phyloP scores from a whole-genome alignment of 2,888 invertebrate species.

The Xestia sexstrigata region DNA sequence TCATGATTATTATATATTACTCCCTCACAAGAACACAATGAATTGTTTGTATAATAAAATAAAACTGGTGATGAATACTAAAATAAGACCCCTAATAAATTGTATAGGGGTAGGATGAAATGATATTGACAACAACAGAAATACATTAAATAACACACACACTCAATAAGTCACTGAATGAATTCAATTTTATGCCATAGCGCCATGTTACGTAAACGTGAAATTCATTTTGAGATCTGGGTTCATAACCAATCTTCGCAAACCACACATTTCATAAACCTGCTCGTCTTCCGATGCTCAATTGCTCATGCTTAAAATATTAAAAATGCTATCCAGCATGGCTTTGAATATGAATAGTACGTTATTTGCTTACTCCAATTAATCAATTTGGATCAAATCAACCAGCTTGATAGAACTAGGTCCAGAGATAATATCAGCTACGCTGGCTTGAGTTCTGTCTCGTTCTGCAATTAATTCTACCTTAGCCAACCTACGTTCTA shows the following conservation, averaged over 20 bases:
- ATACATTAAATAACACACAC: slow-evolving; percentile 13
- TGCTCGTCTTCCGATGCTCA: not conserved
- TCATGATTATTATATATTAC: too few species aligned
- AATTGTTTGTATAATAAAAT: not conserved
- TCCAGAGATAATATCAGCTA: slow-evolving; percentile 27
- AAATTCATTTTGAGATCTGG: slow-evolving; percentile 8
- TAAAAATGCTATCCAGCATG: slow-evolving; percentile 5
- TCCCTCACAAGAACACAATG: not conserved
- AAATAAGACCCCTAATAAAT: not conserved
- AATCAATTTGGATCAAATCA: slow-evolving; percentile 41
- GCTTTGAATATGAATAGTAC: not conserved
- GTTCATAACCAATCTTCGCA: not conserved
- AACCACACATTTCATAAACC: not conserved
- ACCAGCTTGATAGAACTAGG: slow-evolving; percentile 25
- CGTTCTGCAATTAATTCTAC: slow-evolving; percentile 61
- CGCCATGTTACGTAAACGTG: not conserved
- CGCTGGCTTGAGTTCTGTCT: not conserved
- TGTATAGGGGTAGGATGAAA: not conserved
- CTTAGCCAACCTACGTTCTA: slow-evolving; percentile 69
- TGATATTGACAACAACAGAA: not conserved
- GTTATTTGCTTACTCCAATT: not conserved
- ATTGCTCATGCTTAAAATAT: slow-evolving; percentile 2
- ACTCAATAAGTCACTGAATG: not conserved
- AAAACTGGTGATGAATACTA: not conserved
- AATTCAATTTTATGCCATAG: not conserved